phyloP scores from a whole-genome alignment of 2,113 vertebrate genomes.

The Damaliscus lunatus region DNA sequence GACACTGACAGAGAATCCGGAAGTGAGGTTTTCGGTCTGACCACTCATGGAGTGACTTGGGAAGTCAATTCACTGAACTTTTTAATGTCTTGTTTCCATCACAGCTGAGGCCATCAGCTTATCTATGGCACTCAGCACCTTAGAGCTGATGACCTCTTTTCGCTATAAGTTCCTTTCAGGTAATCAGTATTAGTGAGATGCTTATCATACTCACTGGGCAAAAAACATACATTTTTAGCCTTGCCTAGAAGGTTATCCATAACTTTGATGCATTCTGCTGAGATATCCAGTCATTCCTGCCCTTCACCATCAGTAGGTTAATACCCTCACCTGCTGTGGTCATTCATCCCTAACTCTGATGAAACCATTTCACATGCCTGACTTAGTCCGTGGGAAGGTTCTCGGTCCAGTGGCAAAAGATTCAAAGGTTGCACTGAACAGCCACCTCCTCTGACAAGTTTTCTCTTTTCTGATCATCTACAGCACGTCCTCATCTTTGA shows the following conservation, averaged over 20 bases:
- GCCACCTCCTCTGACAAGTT: background rate
- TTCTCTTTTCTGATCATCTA: background rate
- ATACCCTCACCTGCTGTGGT: background rate
- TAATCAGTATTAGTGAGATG: background rate
- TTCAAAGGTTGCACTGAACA: background rate
- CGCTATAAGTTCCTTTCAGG: background rate
- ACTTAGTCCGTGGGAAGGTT: background rate
- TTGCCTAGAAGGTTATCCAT: background rate
- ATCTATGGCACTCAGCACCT: background rate
- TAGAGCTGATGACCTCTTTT: background rate
- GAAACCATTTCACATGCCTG: background rate
- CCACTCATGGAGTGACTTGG: background rate
- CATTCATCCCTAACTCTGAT: background rate
- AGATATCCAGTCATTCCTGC: background rate
- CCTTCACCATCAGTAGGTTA: background rate
- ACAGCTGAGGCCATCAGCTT: background rate
- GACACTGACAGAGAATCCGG: background rate
- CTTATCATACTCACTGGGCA: background rate
- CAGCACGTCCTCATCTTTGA: background rate
- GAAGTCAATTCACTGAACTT: background rate
- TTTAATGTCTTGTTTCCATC: background rate
- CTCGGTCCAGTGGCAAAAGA: background rate
- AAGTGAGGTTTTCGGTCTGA: background rate
- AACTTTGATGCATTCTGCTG: background rate
- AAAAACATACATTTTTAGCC: background rate